Evolutionary conservation across 2,888 invertebrate genomes (phyloP).

Genomic region (Trichogramma dendrolimi): DNA sequence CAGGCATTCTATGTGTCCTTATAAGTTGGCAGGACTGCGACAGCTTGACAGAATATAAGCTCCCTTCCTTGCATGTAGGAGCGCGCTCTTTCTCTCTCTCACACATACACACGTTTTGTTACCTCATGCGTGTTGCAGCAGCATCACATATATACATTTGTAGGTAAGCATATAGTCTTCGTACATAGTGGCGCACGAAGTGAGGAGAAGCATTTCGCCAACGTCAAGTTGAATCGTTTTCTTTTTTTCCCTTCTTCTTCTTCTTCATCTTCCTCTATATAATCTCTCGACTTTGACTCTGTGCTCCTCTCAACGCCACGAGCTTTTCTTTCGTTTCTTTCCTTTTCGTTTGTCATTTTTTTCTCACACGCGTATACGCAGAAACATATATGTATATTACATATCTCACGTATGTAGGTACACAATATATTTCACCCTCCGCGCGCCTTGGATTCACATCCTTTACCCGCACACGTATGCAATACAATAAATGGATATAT

Average conservation of each 20-base stretch:
- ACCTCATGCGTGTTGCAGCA: no score
- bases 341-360: not conserved
- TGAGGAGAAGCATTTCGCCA: conserved; percentile 16
- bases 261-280: conserved; percentile 6
- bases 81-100: no score
- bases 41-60: conserved; percentile 51
- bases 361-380: not conserved
- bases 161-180: no score
- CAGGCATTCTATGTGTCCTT: conserved; percentile 48
- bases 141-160: no score
- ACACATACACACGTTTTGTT: no score
- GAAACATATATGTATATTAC: no score
- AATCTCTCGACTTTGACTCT: not conserved
- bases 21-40: conserved; percentile 50
- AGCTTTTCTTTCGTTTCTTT: not conserved
- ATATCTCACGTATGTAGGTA: no score
- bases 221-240: conserved; percentile 16
- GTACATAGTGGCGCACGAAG: not conserved
- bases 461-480: no score
- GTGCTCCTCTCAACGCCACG: not conserved
- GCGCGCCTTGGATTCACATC: no score
- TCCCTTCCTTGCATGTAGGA: conserved; percentile 30
- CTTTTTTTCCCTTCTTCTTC: conserved; percentile 14
- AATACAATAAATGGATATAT: no score
- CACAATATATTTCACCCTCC: no score